A percentile compares a stretch with the other conserved stretches of the same genome.
These are phyloP conservation scores for Liparis tanakae DNA, from an alignment of 2,797 vertebrate genomes.

Conservation along the genomic window DNA sequence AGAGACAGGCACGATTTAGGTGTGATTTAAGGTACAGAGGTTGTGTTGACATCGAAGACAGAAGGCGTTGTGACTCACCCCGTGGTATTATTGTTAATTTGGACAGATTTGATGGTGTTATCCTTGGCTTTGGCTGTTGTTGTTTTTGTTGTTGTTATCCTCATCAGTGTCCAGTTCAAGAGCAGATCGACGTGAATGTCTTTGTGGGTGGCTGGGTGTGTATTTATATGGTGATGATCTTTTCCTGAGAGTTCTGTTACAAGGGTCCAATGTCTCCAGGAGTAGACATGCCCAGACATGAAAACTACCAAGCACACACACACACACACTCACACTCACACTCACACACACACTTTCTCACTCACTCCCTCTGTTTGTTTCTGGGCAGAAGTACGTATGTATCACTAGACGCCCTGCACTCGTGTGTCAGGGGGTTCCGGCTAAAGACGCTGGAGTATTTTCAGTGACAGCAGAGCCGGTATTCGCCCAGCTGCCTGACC, in stretches of 20 bases:
- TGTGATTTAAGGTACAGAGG: constrained; percentile 43
- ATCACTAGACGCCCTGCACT: constrained; percentile 36
- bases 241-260: constrained; percentile 78
- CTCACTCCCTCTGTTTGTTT: constrained; percentile 56
- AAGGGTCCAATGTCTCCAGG: constrained; percentile 76
- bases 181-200: constrained; percentile 57
- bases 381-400: constrained; percentile 71
- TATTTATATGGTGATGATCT: constrained; percentile 76
- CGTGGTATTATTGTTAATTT: constrained; percentile 23
- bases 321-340: constrained; percentile 26
- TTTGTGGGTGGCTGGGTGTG: constrained; percentile 66
- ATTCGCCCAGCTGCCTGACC: constrained; percentile 52
- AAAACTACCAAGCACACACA: constrained; percentile 42
- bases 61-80: neutral
- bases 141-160: constrained; percentile 43
- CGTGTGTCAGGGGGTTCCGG: constrained; percentile 43
- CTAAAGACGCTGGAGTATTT: constrained; percentile 57
- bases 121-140: constrained; percentile 12
- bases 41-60: neutral
- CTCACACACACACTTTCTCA: constrained; percentile 9
- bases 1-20: constrained; percentile 51
- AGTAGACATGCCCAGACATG: constrained; percentile 81
- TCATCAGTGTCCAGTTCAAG: constrained; percentile 46
- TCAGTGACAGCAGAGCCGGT: constrained; percentile 60
- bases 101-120: constrained; percentile 30